Base-by-base conservation (phyloP, 2,797 vertebrate species). In the Craterocephalus amniculus region DNA sequence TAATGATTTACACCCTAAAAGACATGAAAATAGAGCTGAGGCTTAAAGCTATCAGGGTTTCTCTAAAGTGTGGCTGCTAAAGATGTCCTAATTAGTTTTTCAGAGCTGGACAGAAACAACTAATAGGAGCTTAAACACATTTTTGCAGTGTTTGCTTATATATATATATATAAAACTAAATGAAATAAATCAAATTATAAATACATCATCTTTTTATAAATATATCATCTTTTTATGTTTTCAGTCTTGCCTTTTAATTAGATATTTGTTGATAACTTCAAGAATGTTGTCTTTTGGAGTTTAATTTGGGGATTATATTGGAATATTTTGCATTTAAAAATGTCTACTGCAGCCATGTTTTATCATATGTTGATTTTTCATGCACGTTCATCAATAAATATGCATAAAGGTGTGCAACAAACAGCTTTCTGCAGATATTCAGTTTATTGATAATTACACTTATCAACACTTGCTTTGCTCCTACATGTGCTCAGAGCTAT, bases 81-180 rank as follows among this genome's bases (percentile, higher is more conserved):
- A 45, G 43, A 45, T n/a, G 43, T 20, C 6, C 43, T 40, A 40
- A 40, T 40, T 40, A 40, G 38, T 18, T 6, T 60, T 43, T 43
- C 14, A 48, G 32, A 62, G n/a, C 20, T 62, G 60, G 20, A 62
- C 60, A 48, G 10, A 61, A 45, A 45, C 18, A 48, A n/a, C 6
- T n/a, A 62, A 45, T 7, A 48, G 18, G 22, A 1, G 14, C 12
- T 26, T 51, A 24, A 24, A 51, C 26, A 14, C 22, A 29, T 29
- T 14, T 13, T 54, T 29, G 27, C 12, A 14, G 43, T 9, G 43
- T 45, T 45, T 20, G 20, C 22, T 52, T 1, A 6, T 14, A 54
- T 54, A 7, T 52, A 26, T n/a, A n/a, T n/a, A n/a, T n/a, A n/a
- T n/a, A n/a, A 29, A 26, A 14, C 6, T 29, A 7, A 27, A 16